Base-by-base conservation (phyloP, 2,888 invertebrate species). In the Drosophila birchii region DNA sequence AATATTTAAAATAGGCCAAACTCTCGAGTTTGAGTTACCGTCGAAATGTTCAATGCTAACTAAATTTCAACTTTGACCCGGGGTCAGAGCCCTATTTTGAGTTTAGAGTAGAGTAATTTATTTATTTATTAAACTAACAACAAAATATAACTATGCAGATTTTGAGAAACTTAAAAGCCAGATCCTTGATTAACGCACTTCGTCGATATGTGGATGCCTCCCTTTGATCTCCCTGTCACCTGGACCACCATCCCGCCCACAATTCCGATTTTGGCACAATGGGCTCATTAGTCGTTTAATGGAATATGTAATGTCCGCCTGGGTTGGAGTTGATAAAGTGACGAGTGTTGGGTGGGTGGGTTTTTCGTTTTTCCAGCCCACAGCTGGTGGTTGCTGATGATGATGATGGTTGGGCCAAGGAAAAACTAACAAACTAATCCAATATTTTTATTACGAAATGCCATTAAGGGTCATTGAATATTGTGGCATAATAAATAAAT, bases 391-490 rank as follows among this genome's bases (percentile, higher is more conserved):
- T 11, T 47, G 75, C 64, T 76, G 68, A 56, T 43, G 47, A n/a
- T 47, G 75, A 71, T 78, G 68, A 60, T 43, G 43, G 6, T 29
- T 29, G 26, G 26, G 49, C 44, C 47, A 64, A 60, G 61, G 59
- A 76, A 78, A 76, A 81, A 86, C 86, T 86, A 88, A 89, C 87
- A 85, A 86, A 88, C 85, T 87, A 88, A 89, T 88, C 88, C 88
- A 89, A 88, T 88, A 88, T 89, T 88, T 88, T 86, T 83, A 85
- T 88, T 85, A 89, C 81, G 85, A 81, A 89, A 86, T 85, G 83
- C 89, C 88, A 89, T 89, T 88, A 88, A 89, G 86, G 86, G 88
- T 81, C 88, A 88, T 88, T 88, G 88, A 89, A 86, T 88, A 88
- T 86, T 81, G 88, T 79, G 88, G 85, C 83, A 86, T 88, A 86